Evolutionary conservation across 2,888 invertebrate genomes (phyloP), one percentile per base, ranked within the genome.

Genomic region (Malthinus flaveolus): DNA sequence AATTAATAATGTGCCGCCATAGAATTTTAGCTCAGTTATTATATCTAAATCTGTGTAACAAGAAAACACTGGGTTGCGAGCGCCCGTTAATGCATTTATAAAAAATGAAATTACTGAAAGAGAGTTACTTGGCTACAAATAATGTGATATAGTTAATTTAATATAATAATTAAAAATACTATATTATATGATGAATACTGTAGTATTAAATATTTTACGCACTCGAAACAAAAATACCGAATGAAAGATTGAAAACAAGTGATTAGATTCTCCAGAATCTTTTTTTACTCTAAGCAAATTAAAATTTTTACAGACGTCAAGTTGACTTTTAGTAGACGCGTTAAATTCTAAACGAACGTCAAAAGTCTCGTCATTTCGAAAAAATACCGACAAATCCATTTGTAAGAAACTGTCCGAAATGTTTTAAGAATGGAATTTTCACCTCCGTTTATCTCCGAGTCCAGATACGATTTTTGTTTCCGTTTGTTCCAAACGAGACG

Each of bases 111-210:
- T 34, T 52, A 52, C 34, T 34, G 32, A 33, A 49, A 57, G 53
- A 58, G 8, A 7, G 39, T 54, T 54, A 54, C 32, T 53, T 44
- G 54, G 52, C 47, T 52, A 39, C 50, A 53, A 62, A 62, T 61
- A 63, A 61, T 66, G 66, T 66, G 66, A 66, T 66, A 66, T 66
- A 66, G 66, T 58, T 64, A 60, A 65, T 64, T 54, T 62, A 52
- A 60, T 45, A 37, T 53, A n/a, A 32, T 13, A 33, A 32, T 32
- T 34, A 10, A 48, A 49, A 23, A 47, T 31, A 47, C 46, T 32
- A 47, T 49, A 49, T 32, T 49, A n/a, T n/a, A 49, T 32, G 34
- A 49, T 32, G 12, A 32, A 46, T 46, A 32, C 46, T 10, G 31
- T 47, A 47, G 47, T 12, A 47, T 42, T 42, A 42, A 15, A 42